Evolutionary conservation across 2,113 vertebrate genomes (phyloP).

Genomic region (Chaetorhynchus papuensis): DNA sequence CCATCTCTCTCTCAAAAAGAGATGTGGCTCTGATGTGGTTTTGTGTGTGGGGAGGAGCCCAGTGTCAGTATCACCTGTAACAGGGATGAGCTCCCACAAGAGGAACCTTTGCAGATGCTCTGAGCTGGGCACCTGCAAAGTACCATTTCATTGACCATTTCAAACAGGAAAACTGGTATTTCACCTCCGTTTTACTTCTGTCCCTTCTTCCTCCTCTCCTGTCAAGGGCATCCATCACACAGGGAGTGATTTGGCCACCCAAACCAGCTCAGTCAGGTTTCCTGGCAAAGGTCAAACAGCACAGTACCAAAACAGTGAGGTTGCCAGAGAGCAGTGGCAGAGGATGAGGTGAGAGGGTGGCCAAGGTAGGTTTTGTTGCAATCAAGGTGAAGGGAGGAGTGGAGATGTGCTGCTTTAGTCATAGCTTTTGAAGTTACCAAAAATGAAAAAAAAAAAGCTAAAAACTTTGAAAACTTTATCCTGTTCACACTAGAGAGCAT

Average conservation of each 20-base stretch:
- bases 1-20: background rate
- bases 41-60: background rate
- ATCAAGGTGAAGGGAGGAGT: background rate
- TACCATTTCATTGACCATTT: background rate
- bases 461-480: slow-evolving; percentile 44
- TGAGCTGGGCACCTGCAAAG: background rate
- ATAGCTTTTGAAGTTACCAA: slow-evolving; percentile 72
- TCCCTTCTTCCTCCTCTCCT: slow-evolving; percentile 30
- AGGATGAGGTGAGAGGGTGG: slow-evolving; percentile 30
- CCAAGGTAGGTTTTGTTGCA: slow-evolving; percentile 26
- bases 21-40: background rate
- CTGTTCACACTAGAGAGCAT: slow-evolving; percentile 65
- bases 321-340: slow-evolving; percentile 3
- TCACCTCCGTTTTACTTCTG: slow-evolving; percentile 7
- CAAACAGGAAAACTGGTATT: background rate
- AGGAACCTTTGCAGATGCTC: background rate
- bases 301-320: background rate
- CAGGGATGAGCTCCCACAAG: background rate
- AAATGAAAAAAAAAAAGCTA: slow-evolving; percentile 30
- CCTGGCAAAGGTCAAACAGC: background rate
- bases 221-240: background rate
- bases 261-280: background rate
- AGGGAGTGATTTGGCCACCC: background rate
- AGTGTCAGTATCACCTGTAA: background rate
- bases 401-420: slow-evolving; percentile 66